These are phyloP conservation scores for Catostomus latipinnis DNA, from an alignment of 2,797 vertebrate genomes.

Conservation along the genomic window DNA sequence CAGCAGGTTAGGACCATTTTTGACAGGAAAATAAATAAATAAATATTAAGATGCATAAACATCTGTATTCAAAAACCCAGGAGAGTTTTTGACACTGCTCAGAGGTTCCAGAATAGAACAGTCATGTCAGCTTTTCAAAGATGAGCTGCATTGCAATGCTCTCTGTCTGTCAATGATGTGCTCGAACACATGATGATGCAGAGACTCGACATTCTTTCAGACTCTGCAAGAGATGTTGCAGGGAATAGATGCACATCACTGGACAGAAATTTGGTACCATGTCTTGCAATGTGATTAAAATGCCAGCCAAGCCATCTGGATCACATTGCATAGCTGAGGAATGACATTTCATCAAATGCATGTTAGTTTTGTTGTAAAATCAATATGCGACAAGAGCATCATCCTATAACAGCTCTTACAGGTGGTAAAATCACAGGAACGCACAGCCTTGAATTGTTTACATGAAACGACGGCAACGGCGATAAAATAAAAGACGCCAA, in stretches of 20 bases:
- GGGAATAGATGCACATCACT: neutral
- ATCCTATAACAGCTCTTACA: no score
- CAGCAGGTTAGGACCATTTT: conserved; percentile 20
- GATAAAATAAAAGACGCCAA: no score
- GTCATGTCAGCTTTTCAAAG: conserved; percentile 51
- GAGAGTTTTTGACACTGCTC: conserved; percentile 24
- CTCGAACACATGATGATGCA: conserved; percentile 22
- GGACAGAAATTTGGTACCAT: neutral
- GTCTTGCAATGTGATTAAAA: neutral
- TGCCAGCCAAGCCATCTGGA: neutral
- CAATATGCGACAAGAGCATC: neutral
- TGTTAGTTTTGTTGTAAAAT: neutral
- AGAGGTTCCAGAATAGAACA: conserved; percentile 40
- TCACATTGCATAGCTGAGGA: neutral
- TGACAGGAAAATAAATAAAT: conserved; percentile 36
- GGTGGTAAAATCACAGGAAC: no score
- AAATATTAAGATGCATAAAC: neutral
- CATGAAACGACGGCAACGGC: no score
- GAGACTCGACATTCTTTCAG: conserved; percentile 10
- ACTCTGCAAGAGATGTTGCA: neutral
- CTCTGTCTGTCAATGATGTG: conserved; percentile 40
- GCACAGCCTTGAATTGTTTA: no score
- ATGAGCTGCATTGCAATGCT: neutral
- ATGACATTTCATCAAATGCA: neutral
- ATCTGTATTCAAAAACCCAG: conserved; percentile 2